A percentile compares a stretch with the other conserved stretches of the same genome.
Conservation (phyloP, 1,140 invertebrate species). For the Phenacoccus solenopsis region DNA sequence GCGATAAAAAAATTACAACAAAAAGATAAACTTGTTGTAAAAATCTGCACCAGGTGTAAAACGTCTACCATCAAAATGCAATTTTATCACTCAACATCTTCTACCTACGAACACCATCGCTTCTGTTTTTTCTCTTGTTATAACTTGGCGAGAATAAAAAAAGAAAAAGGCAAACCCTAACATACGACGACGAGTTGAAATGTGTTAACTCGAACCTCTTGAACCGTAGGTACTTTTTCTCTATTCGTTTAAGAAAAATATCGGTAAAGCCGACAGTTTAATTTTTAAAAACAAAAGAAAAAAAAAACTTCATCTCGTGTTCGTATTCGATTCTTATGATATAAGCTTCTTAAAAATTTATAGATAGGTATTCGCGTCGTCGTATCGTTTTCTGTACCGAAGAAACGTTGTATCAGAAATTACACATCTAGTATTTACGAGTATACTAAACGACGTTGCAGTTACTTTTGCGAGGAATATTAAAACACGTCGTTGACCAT, state of each 20-base stretch:
- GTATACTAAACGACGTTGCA: background rate
- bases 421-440: no score
- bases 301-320: background rate
- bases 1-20: no score
- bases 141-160: background rate
- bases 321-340: background rate
- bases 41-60: background rate
- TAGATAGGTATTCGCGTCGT: no score
- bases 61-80: background rate
- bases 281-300: background rate
- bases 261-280: background rate
- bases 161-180: no score
- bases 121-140: background rate
- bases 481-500: background rate
- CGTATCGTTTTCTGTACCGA: no score
- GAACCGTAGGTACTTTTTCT: background rate
- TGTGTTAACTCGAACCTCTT: background rate
- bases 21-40: background rate
- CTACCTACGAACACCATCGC: background rate
- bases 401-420: no score
- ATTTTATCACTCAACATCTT: background rate
- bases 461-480: background rate
- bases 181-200: background rate
- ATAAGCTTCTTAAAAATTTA: no score
- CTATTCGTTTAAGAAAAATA: background rate